Evolutionary conservation across 2,888 invertebrate species (phyloP), one percentile per base, ranked within the genome.

Genomic region (Seira musarum): DNA sequence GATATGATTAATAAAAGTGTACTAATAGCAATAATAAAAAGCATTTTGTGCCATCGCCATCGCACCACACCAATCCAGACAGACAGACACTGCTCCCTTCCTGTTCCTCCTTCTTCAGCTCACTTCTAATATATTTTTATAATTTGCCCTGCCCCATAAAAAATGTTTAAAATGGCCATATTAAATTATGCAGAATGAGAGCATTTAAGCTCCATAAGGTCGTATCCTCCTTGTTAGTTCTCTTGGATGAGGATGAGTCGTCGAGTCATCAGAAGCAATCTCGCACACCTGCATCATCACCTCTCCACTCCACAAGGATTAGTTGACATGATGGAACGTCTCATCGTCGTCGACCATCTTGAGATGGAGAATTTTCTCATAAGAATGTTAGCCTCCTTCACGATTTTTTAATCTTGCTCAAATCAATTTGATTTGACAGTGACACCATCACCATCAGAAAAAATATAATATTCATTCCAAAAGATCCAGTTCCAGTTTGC

Each of bases 11-110:
- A 53, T 53, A 53, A 53, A 53, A 15, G 25, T 46, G 71, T 53
- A 74, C 35, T 80, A 73, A 80, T 73, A 73, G 79, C 69, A 73
- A 80, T 80, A 80, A 80, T 80, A 80, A 80, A 79, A 69, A 73
- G 79, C 79, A 80, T 66, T 80, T 80, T 80, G 79, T 73, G 78
- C 78, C 64, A 63, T 30, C 30, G 78, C 78, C 64, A 63, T 30
- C 30, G 8, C 30, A 30, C 30, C 30, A 30, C 2, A 30, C 30
- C 30, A 53, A 53, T 3, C 53, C 53, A 13, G 17, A n/a, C 53
- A 40, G 35, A 71, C 61, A 40, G 61, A 70, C 61, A 61, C 22
- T 21, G 61, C 10, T 22, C 30, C 13, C 17, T 1, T 5, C 21
- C n/a, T 68, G 25, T 57, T 69, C 53, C 21, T 17, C 61, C 35